Conservation (phyloP, 2,113 vertebrate genomes). For the Channa argus region DNA sequence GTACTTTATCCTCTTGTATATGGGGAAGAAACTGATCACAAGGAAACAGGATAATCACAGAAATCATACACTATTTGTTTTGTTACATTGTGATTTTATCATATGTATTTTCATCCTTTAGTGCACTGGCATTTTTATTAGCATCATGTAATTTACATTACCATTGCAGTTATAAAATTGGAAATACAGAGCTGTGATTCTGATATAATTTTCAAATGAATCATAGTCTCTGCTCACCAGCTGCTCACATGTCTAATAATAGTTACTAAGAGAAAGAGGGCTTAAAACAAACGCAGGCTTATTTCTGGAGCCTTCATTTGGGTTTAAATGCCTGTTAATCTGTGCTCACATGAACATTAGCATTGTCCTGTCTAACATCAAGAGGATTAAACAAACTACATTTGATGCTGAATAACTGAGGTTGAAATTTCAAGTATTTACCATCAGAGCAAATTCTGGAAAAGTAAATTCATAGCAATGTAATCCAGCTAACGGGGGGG, state of each 20-base stretch:
- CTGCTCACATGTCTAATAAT: slow-evolving; percentile 64
- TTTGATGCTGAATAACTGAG: slow-evolving; percentile 14
- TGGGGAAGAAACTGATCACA: neutral
- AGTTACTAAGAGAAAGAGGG: slow-evolving; percentile 41
- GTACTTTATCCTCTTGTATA: slow-evolving; percentile 13
- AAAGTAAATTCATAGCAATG: neutral
- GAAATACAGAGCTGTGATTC: slow-evolving; percentile 11
- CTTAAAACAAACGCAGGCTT: slow-evolving; percentile 55
- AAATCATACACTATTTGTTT: neutral
- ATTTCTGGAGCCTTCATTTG: slow-evolving; percentile 55
- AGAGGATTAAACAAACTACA: slow-evolving; percentile 45
- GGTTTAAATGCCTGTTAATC: slow-evolving; percentile 65
- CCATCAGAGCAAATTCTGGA: neutral
- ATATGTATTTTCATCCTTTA: neutral
- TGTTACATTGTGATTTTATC: neutral
- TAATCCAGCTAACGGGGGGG: no score
- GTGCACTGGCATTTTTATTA: neutral
- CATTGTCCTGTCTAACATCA: slow-evolving; percentile 32
- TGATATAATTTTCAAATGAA: slow-evolving; percentile 39
- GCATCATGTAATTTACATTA: slow-evolving; percentile 10
- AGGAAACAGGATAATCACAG: slow-evolving; percentile 20
- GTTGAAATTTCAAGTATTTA: neutral
- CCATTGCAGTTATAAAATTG: neutral
- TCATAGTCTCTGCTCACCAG: slow-evolving; percentile 48
- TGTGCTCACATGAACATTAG: slow-evolving; percentile 59